Percentiles rank a stretch among this genome's conserved stretches.
These are phyloP conservation scores for Rhodeus uyekii DNA, from an alignment of 2,797 vertebrate genomes.

Conservation along the genomic window DNA sequence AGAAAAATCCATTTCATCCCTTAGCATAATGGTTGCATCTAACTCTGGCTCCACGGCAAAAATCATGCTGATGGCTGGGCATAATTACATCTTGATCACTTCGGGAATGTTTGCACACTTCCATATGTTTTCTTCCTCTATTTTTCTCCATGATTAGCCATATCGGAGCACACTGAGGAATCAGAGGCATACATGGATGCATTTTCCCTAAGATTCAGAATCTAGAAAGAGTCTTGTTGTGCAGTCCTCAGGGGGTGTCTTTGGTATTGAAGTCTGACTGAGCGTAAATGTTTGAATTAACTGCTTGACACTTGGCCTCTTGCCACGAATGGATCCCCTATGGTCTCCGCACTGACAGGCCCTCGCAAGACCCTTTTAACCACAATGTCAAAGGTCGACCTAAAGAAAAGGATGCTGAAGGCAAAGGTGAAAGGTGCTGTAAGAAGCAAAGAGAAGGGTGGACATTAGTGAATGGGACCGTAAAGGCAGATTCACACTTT, in stretches of 20 bases:
- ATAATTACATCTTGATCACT: conserved; percentile 54
- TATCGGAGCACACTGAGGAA: not conserved
- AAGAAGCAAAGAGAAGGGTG: conserved; percentile 37
- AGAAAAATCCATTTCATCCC: conserved; percentile 59
- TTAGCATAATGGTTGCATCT: conserved; percentile 50
- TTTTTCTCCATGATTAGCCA: conserved; percentile 24
- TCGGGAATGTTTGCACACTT: conserved; percentile 52
- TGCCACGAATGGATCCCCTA: not conserved
- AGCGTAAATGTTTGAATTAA: conserved; percentile 60
- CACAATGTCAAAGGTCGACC: conserved; percentile 63
- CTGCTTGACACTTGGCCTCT: conserved; percentile 57
- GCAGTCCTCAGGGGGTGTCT: not conserved
- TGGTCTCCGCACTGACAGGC: conserved; percentile 33
- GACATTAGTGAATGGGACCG: conserved; percentile 15
- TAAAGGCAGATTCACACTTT: conserved; percentile 29
- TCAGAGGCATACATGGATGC: conserved; percentile 1
- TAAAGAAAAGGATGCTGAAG: conserved; percentile 46
- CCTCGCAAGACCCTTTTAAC: conserved; percentile 58
- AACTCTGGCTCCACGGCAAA: conserved; percentile 38
- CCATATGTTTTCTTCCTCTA: conserved; percentile 54
- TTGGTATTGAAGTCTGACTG: conserved; percentile 24
- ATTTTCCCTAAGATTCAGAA: not conserved
- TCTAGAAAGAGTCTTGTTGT: conserved; percentile 1
- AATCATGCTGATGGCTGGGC: conserved; percentile 51
- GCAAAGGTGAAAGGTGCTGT: conserved; percentile 17